phyloP scores from a whole-genome alignment of 2,888 invertebrate genomes.

The Palloptera scutellata region DNA sequence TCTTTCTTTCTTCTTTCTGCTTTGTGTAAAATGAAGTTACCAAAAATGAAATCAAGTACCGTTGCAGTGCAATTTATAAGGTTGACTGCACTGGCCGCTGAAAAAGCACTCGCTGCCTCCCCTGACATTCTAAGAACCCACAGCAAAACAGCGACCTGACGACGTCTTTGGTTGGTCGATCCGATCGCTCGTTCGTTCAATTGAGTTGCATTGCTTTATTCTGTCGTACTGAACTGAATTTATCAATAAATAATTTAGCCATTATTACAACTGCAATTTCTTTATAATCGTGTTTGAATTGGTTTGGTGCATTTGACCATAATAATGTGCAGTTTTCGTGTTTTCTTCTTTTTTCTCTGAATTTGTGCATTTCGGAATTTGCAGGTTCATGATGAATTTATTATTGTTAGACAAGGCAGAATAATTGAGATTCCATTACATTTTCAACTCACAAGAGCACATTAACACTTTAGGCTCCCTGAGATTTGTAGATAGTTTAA shows the following conservation, averaged over 20 bases:
- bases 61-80: slow-evolving; percentile 11
- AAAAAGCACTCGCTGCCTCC: neutral
- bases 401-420: neutral
- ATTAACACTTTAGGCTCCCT: no score
- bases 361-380: slow-evolving; percentile 11
- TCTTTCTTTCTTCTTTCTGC: slow-evolving; percentile 8
- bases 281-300: slow-evolving; percentile 20
- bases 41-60: slow-evolving; percentile 23
- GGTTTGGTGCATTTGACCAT: no score
- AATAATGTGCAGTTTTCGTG: no score
- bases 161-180: neutral
- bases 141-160: neutral
- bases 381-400: slow-evolving; percentile 14
- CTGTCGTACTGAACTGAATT: neutral
- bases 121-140: neutral
- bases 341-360: no score
- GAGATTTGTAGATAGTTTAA: no score
- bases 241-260: slow-evolving; percentile 32
- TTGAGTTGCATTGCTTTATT: neutral
- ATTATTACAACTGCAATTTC: slow-evolving; percentile 28
- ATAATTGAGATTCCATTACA: no score
- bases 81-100: slow-evolving; percentile 8
- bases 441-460: no score
- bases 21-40: slow-evolving; percentile 29
- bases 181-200: neutral